Conservation (phyloP, 2,797 vertebrate genomes). For the Crocidura indochinensis region DNA sequence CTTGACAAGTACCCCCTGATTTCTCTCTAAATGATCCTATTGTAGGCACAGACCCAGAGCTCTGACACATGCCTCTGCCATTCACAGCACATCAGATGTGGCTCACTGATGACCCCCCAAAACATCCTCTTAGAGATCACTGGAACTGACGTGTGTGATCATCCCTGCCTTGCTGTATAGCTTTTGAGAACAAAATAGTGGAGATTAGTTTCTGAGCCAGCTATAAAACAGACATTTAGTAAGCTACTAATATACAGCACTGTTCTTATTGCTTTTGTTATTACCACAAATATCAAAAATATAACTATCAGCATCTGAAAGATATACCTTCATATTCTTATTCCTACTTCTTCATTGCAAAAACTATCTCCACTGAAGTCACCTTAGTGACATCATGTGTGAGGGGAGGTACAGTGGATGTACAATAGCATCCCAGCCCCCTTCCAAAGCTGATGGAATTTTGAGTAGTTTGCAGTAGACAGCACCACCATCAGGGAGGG, state of each 20-base stretch:
- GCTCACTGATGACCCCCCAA: neutral
- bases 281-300: neutral
- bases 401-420: neutral
- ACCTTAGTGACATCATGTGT: constrained; percentile 71
- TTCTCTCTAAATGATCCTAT: neutral
- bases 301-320: neutral
- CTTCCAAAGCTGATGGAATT: constrained; percentile 62
- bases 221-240: too few species aligned
- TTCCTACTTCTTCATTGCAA: constrained; percentile 55
- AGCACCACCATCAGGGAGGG: constrained; percentile 86
- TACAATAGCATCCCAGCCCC: neutral
- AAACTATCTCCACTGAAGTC: constrained; percentile 70
- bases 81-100: neutral
- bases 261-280: neutral
- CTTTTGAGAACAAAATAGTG: neutral
- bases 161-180: neutral
- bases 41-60: neutral
- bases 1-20: neutral
- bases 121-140: neutral
- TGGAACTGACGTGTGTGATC: neutral
- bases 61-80: neutral
- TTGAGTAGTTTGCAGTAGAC: constrained; percentile 74
- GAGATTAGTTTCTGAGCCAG: neutral
- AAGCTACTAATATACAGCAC: constrained; percentile 27
- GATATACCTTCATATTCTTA: neutral